Evolutionary conservation across 2,113 vertebrate genomes (phyloP).

Genomic region (Podarcis raffonei): DNA sequence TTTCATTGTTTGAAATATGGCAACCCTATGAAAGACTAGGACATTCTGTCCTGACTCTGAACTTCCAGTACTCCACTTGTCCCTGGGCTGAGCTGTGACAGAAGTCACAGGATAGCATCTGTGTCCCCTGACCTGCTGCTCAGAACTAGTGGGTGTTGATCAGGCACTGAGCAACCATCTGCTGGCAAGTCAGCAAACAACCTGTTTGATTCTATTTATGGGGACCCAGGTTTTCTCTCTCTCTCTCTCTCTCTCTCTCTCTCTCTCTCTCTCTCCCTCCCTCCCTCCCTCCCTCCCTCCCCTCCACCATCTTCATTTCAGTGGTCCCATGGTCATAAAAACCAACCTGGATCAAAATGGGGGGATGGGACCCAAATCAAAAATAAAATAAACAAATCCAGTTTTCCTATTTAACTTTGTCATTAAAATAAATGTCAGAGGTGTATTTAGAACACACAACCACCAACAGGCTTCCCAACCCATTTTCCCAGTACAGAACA

Average conservation of each 20-base stretch:
- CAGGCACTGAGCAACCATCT: constrained; percentile 9
- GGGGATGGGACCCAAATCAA: background rate
- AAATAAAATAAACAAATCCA: background rate
- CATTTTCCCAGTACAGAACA: no score
- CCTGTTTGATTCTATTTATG: constrained; percentile 6
- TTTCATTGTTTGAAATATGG: no score
- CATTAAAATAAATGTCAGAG: background rate
- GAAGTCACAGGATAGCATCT: background rate
- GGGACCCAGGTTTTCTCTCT: background rate
- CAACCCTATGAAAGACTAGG: background rate
- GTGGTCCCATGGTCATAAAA: background rate
- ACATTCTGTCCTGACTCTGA: background rate
- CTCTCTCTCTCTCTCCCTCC: no score
- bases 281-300: no score
- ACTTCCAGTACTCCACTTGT: background rate
- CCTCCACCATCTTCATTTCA: background rate
- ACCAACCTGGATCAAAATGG: background rate
- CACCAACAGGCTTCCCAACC: no score
- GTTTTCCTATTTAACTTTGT: background rate
- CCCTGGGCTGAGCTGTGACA: background rate
- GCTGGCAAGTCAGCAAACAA: background rate
- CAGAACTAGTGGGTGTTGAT: background rate
- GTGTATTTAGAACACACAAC: no score
- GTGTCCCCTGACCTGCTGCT: constrained; percentile 12
- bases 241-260: background rate